These are phyloP conservation scores for Eilema depressum DNA, from an alignment of 2,888 invertebrate species.

Conservation along the genomic window DNA sequence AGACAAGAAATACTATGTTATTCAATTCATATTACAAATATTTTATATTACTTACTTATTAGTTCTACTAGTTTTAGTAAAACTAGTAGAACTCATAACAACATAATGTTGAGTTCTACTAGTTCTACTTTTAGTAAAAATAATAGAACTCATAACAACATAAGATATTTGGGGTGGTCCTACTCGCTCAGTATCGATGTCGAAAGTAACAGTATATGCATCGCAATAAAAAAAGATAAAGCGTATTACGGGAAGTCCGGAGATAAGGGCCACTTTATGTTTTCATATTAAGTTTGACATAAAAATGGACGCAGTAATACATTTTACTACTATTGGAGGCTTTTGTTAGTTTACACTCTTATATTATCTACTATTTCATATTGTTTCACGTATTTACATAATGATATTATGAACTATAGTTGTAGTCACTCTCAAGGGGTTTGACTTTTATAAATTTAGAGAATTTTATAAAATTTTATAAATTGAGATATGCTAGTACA, in stretches of 20 bases:
- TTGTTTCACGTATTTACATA: constrained; percentile 21
- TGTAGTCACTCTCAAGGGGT: too few species aligned
- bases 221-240: constrained; percentile 77
- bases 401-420: too few species aligned
- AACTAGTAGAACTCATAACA: constrained; percentile 52
- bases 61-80: constrained; percentile 44
- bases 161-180: constrained; percentile 51
- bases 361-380: constrained; percentile 32
- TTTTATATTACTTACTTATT: too few species aligned
- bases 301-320: constrained; percentile 70
- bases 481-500: too few species aligned
- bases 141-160: constrained; percentile 51
- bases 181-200: constrained; percentile 54
- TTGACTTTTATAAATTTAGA: too few species aligned
- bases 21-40: constrained; percentile 37
- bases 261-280: constrained; percentile 76
- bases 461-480: too few species aligned
- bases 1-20: too few species aligned
- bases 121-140: constrained; percentile 47
- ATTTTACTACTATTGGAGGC: constrained; percentile 64
- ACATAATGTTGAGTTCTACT: too few species aligned
- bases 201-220: constrained; percentile 71
- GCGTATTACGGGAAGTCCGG: constrained; percentile 78
- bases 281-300: constrained; percentile 77
- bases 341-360: constrained; percentile 60